These are phyloP conservation scores for Villa cingulata DNA, from an alignment of 2,888 invertebrate genomes.

Conservation along the genomic window DNA sequence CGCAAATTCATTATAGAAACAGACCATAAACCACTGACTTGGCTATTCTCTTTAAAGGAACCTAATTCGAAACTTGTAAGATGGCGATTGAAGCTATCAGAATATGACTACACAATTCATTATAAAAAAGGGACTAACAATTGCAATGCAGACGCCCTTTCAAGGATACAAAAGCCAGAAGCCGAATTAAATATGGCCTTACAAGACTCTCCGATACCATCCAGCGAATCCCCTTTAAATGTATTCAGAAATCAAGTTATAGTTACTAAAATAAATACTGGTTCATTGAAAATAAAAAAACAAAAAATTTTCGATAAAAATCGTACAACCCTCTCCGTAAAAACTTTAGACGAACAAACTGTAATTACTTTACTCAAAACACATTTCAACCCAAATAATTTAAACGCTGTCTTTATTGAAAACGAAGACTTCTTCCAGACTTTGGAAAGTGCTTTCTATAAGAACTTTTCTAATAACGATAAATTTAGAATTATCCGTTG, in stretches of 20 bases:
- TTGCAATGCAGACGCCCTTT: slow-evolving; percentile 10
- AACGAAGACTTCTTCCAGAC: neutral
- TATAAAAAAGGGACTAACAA: slow-evolving; percentile 15
- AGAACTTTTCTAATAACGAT: neutral
- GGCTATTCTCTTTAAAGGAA: neutral
- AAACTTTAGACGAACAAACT: neutral
- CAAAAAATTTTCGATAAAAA: neutral
- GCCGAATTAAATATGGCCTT: neutral
- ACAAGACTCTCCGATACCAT: neutral
- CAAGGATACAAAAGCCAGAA: neutral
- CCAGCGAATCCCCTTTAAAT: neutral
- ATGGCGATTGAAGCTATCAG: neutral
- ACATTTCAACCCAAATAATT: neutral
- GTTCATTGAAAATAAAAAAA: neutral
- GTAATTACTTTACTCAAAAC: neutral
- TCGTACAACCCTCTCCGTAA: neutral
- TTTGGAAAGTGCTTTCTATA: neutral
- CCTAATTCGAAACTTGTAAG: neutral
- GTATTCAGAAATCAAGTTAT: neutral
- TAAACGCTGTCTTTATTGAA: neutral
- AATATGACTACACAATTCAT: slow-evolving; percentile 1
- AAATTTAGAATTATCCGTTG: neutral
- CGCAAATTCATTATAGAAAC: no score
- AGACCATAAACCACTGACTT: no score
- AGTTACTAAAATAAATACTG: neutral